These are phyloP conservation scores for Ichneumoninae sp. DNA, from an alignment of 2,888 invertebrate genomes.

Conservation along the genomic window DNA sequence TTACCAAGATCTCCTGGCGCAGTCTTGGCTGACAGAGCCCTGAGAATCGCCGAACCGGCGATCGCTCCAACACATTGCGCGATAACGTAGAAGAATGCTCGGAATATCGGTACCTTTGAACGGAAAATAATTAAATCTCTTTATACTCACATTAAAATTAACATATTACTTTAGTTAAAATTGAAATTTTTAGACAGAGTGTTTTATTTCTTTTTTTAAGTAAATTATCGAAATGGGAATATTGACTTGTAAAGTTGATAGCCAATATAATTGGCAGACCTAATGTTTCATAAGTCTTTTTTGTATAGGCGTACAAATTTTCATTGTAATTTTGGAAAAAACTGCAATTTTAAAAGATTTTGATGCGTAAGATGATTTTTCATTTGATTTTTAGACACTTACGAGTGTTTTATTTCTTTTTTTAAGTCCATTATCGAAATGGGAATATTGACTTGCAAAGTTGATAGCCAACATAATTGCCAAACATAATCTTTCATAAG, in stretches of 20 bases:
- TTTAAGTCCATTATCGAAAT: no score
- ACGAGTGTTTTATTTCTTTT: not conserved
- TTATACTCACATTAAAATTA: not conserved
- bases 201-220: not conserved
- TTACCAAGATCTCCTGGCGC: conserved; percentile 88
- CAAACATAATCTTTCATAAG: no score
- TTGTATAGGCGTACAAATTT: no score
- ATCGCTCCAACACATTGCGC: conserved; percentile 94
- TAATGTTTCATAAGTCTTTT: no score
- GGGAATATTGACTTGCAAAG: no score
- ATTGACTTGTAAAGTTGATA: no score
- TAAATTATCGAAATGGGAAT: no score
- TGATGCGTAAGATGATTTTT: no score
- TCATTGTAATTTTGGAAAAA: no score
- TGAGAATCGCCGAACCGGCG: conserved; percentile 91
- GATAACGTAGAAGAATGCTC: conserved; percentile 92
- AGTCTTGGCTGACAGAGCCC: conserved; percentile 89
- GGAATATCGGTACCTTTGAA: conserved; percentile 87
- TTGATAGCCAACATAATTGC: no score
- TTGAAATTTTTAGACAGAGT: not conserved
- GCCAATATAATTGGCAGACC: no score
- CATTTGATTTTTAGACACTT: not conserved
- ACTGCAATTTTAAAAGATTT: no score
- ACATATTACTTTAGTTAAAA: not conserved
- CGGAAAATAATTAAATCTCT: conserved; percentile 26